Percentiles rank a stretch among this genome's conserved stretches.
phyloP scores from a whole-genome alignment of 2,888 invertebrate species.

The Dynastes maya region DNA sequence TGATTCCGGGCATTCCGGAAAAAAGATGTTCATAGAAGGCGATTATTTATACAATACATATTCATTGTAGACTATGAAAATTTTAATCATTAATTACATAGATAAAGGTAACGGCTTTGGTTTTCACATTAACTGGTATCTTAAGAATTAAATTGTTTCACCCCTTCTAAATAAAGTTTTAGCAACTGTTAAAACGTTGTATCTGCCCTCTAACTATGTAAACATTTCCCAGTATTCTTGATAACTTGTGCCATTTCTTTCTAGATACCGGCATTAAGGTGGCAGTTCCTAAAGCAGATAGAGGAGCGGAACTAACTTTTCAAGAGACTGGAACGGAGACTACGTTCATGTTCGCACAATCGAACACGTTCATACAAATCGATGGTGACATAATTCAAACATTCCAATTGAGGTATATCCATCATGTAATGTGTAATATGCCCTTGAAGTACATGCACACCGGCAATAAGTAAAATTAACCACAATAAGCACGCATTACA shows the following conservation, averaged over 20 bases:
- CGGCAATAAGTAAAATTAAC: neutral
- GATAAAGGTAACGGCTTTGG: no score
- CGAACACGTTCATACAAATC: constrained; percentile 91
- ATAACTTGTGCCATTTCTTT: neutral
- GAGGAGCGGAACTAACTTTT: constrained; percentile 87
- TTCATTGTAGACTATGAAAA: no score
- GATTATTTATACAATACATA: no score
- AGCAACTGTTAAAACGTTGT: no score
- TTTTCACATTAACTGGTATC: no score
- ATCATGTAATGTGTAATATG: neutral
- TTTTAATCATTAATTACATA: no score
- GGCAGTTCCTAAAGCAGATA: constrained; percentile 80
- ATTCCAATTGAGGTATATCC: constrained; percentile 86
- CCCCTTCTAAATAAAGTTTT: no score
- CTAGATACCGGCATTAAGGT: constrained; percentile 38
- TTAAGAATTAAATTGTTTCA: no score
- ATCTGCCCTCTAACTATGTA: no score
- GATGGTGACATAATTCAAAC: constrained; percentile 92
- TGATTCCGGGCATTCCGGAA: no score
- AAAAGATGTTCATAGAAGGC: no score
- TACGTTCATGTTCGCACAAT: constrained; percentile 94
- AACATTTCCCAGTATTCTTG: no score
- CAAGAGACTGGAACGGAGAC: constrained; percentile 88
- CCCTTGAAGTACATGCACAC: neutral
- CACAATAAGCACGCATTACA: neutral